Evolutionary conservation across 2,113 vertebrate species (phyloP).

Genomic region (Morone chrysops): DNA sequence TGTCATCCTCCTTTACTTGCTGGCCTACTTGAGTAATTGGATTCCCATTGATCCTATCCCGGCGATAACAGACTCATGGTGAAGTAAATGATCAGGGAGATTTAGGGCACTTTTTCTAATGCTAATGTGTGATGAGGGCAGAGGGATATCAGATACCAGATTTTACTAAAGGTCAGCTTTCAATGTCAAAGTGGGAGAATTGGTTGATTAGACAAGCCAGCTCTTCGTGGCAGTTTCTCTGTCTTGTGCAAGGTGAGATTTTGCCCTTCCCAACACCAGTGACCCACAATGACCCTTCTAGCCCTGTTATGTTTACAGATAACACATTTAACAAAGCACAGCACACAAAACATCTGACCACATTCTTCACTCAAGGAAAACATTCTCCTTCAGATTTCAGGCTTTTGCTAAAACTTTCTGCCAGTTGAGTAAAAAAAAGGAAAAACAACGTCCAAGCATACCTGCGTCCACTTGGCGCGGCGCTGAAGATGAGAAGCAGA

Average conservation of each 20-base stretch:
- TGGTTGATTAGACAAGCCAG: conserved; percentile 1
- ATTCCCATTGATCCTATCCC: conserved; percentile 65
- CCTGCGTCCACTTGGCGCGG: conserved; percentile 69
- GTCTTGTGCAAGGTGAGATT: conserved; percentile 28
- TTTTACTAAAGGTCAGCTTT: conserved; percentile 63
- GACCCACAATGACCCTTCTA: conserved; percentile 36
- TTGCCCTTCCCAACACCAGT: conserved; percentile 37
- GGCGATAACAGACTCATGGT: conserved; percentile 37
- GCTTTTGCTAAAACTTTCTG: conserved; percentile 34
- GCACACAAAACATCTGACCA: conserved; percentile 9
- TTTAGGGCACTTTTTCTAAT: conserved; percentile 33
- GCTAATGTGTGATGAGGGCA: conserved; percentile 22
- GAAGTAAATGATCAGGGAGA: conserved; percentile 35
- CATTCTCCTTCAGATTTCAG: conserved; percentile 1
- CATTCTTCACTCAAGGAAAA: background rate
- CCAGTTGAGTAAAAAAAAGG: background rate
- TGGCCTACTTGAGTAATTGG: conserved; percentile 75
- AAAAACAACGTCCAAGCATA: conserved; percentile 51
- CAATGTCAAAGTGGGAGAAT: conserved; percentile 52
- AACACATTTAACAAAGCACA: conserved; percentile 1
- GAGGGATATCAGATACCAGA: conserved; percentile 11
- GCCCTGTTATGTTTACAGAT: conserved; percentile 7
- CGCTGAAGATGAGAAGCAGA: conserved; percentile 51
- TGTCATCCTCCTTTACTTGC: conserved; percentile 46
- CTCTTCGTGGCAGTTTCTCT: background rate